A percentile compares a stretch with the other conserved stretches of the same genome.
phyloP scores from a whole-genome alignment of 1,140 invertebrate genomes.

The Hyles vespertilio region DNA sequence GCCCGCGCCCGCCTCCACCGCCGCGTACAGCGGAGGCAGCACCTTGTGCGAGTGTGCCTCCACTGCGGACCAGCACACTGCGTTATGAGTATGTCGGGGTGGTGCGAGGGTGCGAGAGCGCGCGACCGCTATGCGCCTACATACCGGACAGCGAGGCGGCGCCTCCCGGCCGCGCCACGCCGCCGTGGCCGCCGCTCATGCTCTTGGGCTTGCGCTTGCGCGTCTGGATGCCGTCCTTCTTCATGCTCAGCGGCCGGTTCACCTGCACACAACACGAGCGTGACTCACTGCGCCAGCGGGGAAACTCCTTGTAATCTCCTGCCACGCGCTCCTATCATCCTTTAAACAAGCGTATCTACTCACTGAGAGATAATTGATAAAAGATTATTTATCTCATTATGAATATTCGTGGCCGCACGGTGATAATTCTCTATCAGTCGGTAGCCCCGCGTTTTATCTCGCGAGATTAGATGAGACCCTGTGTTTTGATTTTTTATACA shows the following conservation, averaged over 20 bases:
- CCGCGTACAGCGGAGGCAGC: constrained; percentile 67
- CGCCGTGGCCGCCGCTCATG: constrained; percentile 57
- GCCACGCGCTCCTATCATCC: constrained; percentile 65
- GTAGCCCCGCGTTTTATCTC: constrained; percentile 72
- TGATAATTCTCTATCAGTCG: constrained; percentile 75
- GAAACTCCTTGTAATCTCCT: constrained; percentile 66
- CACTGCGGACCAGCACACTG: constrained; percentile 52
- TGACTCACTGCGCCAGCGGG: constrained; percentile 25
- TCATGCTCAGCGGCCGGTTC: constrained; percentile 93
- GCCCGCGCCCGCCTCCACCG: constrained; percentile 41
- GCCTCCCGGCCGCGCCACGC: constrained; percentile 40
- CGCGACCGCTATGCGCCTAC: constrained; percentile 20
- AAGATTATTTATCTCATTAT: constrained; percentile 76
- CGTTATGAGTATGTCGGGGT: constrained; percentile 16
- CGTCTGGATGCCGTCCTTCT: constrained; percentile 96
- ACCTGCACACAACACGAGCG: constrained; percentile 77
- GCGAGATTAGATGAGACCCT: constrained; percentile 73
- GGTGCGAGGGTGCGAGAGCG: constrained; percentile 9
- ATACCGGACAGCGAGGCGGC: constrained; percentile 39
- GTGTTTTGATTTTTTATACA: constrained; percentile 73
- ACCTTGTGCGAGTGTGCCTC: constrained; percentile 61
- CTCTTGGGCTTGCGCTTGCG: constrained; percentile 92
- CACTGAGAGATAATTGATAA: constrained; percentile 73
- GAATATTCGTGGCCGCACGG: constrained; percentile 69
- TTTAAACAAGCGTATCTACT: constrained; percentile 72